Evolutionary conservation across 2,888 invertebrate genomes (phyloP), one percentile per base, ranked within the genome.

Genomic region (Lasius fuliginosus): DNA sequence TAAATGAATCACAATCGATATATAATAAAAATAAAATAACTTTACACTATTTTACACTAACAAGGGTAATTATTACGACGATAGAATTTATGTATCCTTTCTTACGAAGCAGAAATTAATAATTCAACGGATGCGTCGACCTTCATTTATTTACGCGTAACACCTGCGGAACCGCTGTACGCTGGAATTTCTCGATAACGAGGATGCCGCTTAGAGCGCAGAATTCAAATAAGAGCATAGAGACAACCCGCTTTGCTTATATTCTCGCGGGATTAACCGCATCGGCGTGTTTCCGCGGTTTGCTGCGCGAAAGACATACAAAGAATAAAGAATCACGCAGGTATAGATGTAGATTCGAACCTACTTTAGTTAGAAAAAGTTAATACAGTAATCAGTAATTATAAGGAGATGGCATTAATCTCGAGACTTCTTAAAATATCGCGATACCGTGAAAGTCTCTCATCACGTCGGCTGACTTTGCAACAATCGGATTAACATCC

Each of bases 161-260:
- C 75, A 75, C 76, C 46, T 76, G 73, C 49, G 82, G 30, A 76
- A 64, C 62, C 46, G 40, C 56, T 40, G 56, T 62, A 33, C 75
- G 36, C n/a, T 49, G 60, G 82, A 60, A 82, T 74, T 81, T 40
- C 76, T 82, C 76, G 76, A 82, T 82, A 82, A 82, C 53, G 62
- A 82, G 49, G 49, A 82, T 58, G 46, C 49, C 49, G 76, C 73
- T 60, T 46, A 71, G 81, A 33, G 12, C 23, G 23, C 58, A 40
- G 27, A n/a, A 27, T 60, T 75, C 71, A 36, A 79, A 79, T 79
- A 71, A 79, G 71, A 79, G n/a, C 71, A 58, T 2, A 23, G 33
- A 58, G 33, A 23, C 68, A 42, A 58, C 30, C 15, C 56, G 79
- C 36, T 71, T 56, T 27, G 71, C 58, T 76, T 65, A 67, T 65